A percentile compares a stretch with the other conserved stretches of the same genome.
These are phyloP conservation scores for Eucidaris tribuloides DNA, from an alignment of 35 echinoderm and acorn worm species.

Conservation along the genomic window DNA sequence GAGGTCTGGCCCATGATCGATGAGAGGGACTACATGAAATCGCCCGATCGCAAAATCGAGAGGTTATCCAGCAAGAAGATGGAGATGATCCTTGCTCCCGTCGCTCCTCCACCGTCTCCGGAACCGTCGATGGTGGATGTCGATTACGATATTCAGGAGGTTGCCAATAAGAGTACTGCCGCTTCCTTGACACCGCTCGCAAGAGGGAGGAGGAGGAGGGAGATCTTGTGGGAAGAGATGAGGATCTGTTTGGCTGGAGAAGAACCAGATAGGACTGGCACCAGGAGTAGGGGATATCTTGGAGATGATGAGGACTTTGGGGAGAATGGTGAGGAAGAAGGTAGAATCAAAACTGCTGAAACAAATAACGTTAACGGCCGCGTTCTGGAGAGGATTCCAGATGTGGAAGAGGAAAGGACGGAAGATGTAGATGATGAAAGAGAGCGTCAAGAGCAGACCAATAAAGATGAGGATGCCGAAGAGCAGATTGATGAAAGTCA, in stretches of 20 bases:
- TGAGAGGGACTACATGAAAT: slow-evolving; percentile 56
- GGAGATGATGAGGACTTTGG: not conserved
- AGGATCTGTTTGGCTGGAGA: not conserved
- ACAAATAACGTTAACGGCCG: too few relatives aligned
- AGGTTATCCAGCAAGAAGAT: slow-evolving; percentile 46
- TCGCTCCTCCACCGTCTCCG: slow-evolving; percentile 65
- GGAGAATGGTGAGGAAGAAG: too few relatives aligned
- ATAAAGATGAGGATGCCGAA: too few relatives aligned
- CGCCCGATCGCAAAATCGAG: slow-evolving; percentile 21
- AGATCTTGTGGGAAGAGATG: not conserved
- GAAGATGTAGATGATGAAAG: too few relatives aligned
- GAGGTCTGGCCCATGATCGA: slow-evolving; percentile 68
- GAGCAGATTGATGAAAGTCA: too few relatives aligned
- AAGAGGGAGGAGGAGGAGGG: slow-evolving; percentile 55
- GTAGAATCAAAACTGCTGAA: too few relatives aligned
- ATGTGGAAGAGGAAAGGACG: too few relatives aligned
- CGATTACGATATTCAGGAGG: slow-evolving; percentile 15
- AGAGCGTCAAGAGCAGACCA: too few relatives aligned
- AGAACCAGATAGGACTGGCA: not conserved
- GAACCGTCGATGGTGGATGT: slow-evolving; percentile 30
- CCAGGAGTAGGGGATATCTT: not conserved
- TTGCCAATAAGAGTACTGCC: not conserved
- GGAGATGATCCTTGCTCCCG: slow-evolving; percentile 43
- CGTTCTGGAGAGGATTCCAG: too few relatives aligned
- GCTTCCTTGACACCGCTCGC: slow-evolving; percentile 26